These are phyloP conservation scores for Pyrrhia umbra DNA, from an alignment of 2,888 invertebrate genomes.

Conservation along the genomic window DNA sequence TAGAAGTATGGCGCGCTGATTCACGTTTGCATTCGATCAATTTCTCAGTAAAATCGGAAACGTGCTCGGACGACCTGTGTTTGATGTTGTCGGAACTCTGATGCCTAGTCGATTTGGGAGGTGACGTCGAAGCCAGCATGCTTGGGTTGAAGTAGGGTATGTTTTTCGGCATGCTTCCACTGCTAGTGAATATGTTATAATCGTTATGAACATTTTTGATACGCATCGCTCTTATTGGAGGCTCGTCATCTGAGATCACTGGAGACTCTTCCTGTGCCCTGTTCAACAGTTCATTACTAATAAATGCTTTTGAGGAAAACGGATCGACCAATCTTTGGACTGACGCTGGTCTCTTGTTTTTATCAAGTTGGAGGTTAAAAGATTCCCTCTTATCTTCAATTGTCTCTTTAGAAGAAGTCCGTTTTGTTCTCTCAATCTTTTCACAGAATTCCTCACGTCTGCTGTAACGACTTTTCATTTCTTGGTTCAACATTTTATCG, in stretches of 20 bases:
- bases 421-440: conserved; percentile 76
- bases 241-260: conserved; percentile 80
- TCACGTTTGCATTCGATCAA: conserved; percentile 76
- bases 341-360: conserved; percentile 80
- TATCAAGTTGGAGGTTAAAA: conserved; percentile 80
- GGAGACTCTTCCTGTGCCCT: conserved; percentile 77
- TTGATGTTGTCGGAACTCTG: conserved; percentile 85
- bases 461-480: conserved; percentile 82
- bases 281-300: conserved; percentile 78
- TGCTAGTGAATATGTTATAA: conserved; percentile 78
- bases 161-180: conserved; percentile 86
- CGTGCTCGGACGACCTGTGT: conserved; percentile 81
- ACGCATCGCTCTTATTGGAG: conserved; percentile 78
- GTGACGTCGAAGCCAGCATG: conserved; percentile 79
- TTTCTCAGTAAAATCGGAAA: conserved; percentile 80
- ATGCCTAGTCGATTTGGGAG: conserved; percentile 81
- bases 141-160: conserved; percentile 83
- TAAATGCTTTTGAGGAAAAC: conserved; percentile 84
- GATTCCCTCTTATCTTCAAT: conserved; percentile 81
- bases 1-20: conserved; percentile 72
- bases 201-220: conserved; percentile 80
- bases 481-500: conserved; percentile 84
- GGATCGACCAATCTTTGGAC: conserved; percentile 82
- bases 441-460: conserved; percentile 83
- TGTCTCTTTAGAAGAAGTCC: conserved; percentile 81